Percentiles rank a stretch among this genome's conserved stretches.
These are phyloP conservation scores for Oenanthe oenanthe DNA, from an alignment of 2,113 vertebrate species.

Conservation along the genomic window DNA sequence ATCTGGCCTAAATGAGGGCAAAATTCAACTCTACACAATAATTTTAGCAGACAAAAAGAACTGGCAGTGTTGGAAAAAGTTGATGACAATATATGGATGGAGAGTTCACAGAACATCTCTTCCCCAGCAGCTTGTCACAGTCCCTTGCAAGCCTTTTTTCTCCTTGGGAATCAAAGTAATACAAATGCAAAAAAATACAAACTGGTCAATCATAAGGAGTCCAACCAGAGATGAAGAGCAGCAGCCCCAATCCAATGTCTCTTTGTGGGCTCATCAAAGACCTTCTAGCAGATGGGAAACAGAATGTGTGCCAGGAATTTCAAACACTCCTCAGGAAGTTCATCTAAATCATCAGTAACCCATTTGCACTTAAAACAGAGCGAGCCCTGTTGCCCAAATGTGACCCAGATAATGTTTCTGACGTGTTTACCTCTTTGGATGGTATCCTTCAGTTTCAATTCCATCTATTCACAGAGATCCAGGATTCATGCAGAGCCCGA, in stretches of 20 bases:
- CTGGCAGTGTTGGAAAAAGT: background rate
- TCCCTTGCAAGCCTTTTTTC: background rate
- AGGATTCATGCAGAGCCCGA: constrained; percentile 22
- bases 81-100: background rate
- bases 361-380: constrained; percentile 69
- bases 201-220: background rate
- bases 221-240: background rate
- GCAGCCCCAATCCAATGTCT: background rate
- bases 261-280: constrained; percentile 54
- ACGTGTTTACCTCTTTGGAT: constrained; percentile 26
- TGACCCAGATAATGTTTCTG: constrained; percentile 65
- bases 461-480: background rate
- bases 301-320: constrained; percentile 50
- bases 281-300: constrained; percentile 60
- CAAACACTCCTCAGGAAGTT: constrained; percentile 62
- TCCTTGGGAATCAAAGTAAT: background rate
- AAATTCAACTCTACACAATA: background rate
- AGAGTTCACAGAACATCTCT: background rate
- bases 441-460: constrained; percentile 12
- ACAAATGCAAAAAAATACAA: background rate
- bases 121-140: fast-evolving
- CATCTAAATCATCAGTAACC: constrained; percentile 48
- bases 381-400: constrained; percentile 29
- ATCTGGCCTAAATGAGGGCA: background rate
- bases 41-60: background rate